Evolutionary conservation across 2,113 vertebrate species (phyloP), one percentile per base, ranked within the genome.

Genomic region (Solenodon paradoxus): DNA sequence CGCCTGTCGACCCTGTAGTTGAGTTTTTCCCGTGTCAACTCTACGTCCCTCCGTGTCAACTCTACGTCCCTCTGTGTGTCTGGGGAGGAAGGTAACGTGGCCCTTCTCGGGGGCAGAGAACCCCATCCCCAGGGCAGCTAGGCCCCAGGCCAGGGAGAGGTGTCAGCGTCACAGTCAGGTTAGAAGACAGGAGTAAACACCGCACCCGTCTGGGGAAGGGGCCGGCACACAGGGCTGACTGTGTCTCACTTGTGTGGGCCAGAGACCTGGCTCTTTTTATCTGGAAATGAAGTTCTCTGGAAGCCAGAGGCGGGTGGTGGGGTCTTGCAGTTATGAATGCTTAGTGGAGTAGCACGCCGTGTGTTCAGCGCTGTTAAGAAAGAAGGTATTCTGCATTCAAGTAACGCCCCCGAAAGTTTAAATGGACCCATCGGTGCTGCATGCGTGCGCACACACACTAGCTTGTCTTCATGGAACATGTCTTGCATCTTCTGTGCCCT

Each of bases 31-130:
- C 0, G 0, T 20, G 24, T n/a, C 59, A 15, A 12, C 26, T 19
- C 11, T 20, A 2, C 63, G 26, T 7, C 11, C 55, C 40, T 32
- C 26, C 0, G 0, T 20, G 24, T n/a, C 59, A 15, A 12, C 26
- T 19, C 11, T 20, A 2, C 63, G 26, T 12, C 30, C 9, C 1
- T 83, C 0, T 1, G 30, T 26, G 6, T 49, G 32, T 8, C 0
- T 0, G 35, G 47, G 47, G 20, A n/a, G 64, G 20, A 66, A 51
- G n/a, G 4, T 35, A n/a, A 53, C 38, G 1, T 6, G 6, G 32
- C 28, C 12, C 55, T 28, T 28, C 42, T 40, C 71, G 32, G 49
- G 9, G 0, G 1, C 20, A 9, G 38, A 85, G 45, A n/a, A 7
- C 17, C 45, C 28, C 42, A 30, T 35, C 49, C 22, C 74, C 30